These are phyloP conservation scores for Circaetus gallicus DNA, from an alignment of 2,113 vertebrate species.

Conservation along the genomic window DNA sequence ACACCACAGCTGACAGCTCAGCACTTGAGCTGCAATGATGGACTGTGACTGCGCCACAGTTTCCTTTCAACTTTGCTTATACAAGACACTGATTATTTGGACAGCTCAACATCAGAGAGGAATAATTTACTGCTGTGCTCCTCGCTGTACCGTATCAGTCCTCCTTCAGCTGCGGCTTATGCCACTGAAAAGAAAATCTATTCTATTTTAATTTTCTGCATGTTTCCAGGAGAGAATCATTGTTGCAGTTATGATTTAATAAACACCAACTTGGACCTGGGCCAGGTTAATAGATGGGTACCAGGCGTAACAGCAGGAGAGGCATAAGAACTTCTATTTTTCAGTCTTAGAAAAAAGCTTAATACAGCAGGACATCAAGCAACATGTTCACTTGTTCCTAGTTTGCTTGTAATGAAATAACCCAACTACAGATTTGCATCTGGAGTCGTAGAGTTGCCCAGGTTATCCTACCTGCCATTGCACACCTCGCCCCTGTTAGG, in stretches of 20 bases:
- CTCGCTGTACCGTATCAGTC: neutral
- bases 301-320: neutral
- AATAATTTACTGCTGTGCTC: conserved; percentile 14
- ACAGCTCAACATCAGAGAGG: neutral
- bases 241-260: conserved; percentile 16
- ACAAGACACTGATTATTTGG: neutral
- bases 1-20: neutral
- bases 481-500: neutral
- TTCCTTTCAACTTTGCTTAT: conserved; percentile 21
- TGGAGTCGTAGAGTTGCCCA: neutral
- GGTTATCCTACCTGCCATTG: neutral
- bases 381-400: neutral
- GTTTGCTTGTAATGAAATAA: neutral
- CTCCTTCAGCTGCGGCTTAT: neutral
- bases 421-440: neutral
- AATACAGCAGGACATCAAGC: neutral
- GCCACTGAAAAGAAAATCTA: neutral
- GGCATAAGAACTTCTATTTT: neutral
- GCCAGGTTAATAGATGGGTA: neutral
- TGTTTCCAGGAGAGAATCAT: neutral
- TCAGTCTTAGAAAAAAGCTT: neutral
- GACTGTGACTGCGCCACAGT: neutral
- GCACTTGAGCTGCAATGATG: neutral
- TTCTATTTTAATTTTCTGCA: conserved; percentile 24
- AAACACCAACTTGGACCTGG: neutral